Base-by-base conservation (phyloP, 1,140 invertebrate genomes). In the Streblospio benedicti region DNA sequence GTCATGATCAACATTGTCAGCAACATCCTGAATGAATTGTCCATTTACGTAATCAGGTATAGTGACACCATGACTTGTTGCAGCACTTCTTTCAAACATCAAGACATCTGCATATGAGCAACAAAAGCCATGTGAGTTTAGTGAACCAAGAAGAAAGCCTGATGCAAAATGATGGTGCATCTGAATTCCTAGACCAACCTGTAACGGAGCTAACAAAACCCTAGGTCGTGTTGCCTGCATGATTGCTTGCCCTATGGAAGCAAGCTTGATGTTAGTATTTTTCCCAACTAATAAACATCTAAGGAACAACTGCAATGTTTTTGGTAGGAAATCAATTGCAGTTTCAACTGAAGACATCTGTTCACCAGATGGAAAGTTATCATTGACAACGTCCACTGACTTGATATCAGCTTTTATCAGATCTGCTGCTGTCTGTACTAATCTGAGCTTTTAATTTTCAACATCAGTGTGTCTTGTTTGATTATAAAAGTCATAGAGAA, bases 181-280 rank as follows among this genome's bases (percentile, higher is more conserved):
- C n/a, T 38, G 35, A 9, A 38, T 38, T n/a, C 9, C 35, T 9
- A 38, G n/a, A 9, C 9, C 35, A 38, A 38, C 9, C n/a, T 65
- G 63, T 9, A 67, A 27, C 14, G 58, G 65, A 5, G 52, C 33
- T n/a, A 68, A 50, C 2, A 65, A 0, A 5, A 25, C 25, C 50
- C 45, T 56, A 35, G 65, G 67, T 50, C 54, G 35, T 32, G 51
- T 58, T 54, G 65, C 65, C 25, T 64, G 62, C 31, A 65, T 49
- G 9, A 62, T 59, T 3, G 60, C 56, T 45, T 65, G 64, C 18
- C 61, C 64, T 18, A 66, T 55, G 2, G 62, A 60, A 20, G 57
- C 54, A 28, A 61, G 3, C 35, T 58, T 66, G 4, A 65, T 18
- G 44, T 49, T 45, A 20, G 28, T 47, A 32, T 57, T 28, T 33